Conservation (phyloP, 2,113 vertebrate species). For the Mus pahari region DNA sequence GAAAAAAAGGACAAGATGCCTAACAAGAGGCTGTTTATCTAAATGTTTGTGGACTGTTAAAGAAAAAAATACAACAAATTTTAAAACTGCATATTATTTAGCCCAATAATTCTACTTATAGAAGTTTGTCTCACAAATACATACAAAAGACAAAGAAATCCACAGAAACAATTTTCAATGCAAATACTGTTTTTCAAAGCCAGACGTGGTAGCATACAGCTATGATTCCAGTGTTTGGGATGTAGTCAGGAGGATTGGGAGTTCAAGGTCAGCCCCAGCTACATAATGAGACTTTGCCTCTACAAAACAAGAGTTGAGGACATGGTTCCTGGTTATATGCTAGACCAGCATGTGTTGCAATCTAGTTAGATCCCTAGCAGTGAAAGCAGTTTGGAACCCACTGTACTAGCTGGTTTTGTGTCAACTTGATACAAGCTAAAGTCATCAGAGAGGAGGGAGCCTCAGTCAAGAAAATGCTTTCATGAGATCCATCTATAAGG, state of each 20-base stretch:
- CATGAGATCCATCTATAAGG: neutral
- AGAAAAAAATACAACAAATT: neutral
- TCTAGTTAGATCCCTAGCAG: neutral
- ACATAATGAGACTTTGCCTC: neutral
- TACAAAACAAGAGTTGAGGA: neutral
- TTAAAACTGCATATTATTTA: neutral
- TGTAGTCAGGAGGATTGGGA: neutral
- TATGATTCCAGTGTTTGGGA: neutral
- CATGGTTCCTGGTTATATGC: neutral
- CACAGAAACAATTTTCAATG: neutral
- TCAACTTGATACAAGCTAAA: neutral
- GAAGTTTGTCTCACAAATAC: neutral
- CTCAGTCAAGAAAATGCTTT: neutral
- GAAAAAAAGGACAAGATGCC: neutral
- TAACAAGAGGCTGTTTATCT: neutral
- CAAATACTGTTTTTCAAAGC: neutral
- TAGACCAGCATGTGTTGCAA: neutral
- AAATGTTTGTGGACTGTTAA: neutral
- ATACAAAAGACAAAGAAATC: neutral
- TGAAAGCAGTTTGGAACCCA: neutral
- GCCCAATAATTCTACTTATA: neutral
- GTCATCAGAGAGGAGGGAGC: neutral
- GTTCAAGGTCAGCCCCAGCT: neutral
- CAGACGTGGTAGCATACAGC: neutral
- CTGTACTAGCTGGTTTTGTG: neutral